phyloP scores from a whole-genome alignment of 2,888 invertebrate genomes.

The Eupithecia vulgata region DNA sequence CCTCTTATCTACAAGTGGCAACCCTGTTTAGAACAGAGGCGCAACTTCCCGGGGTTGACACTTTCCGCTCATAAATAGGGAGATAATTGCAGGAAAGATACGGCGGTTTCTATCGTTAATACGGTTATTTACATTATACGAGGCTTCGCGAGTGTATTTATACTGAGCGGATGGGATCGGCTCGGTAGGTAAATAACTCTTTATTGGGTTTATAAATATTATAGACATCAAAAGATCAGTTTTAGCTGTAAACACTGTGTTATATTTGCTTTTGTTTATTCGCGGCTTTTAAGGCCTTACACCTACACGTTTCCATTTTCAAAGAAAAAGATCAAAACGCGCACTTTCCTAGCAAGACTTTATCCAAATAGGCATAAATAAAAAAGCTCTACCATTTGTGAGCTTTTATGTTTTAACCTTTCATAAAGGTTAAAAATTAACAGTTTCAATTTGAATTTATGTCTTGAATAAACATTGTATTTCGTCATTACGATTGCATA shows the following conservation, averaged over 20 bases:
- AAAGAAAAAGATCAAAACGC: background rate
- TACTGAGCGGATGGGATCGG: slow-evolving; percentile 16
- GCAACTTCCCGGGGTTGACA: slow-evolving; percentile 64
- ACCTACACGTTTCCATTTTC: background rate
- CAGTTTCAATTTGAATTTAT: slow-evolving; percentile 32
- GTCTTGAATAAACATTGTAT: slow-evolving; percentile 26
- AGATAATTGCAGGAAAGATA: slow-evolving; percentile 73
- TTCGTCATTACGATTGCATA: slow-evolving; percentile 25
- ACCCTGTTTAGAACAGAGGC: slow-evolving; percentile 44
- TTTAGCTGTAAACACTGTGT: background rate
- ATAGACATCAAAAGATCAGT: background rate
- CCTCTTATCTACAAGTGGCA: slow-evolving; percentile 16
- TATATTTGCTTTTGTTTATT: background rate
- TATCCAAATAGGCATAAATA: slow-evolving; percentile 8
- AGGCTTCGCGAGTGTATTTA: slow-evolving; percentile 27
- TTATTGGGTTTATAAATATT: background rate
- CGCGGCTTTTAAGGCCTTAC: background rate
- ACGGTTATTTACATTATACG: slow-evolving; percentile 41
- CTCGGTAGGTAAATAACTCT: slow-evolving; percentile 16
- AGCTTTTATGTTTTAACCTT: slow-evolving; percentile 6
- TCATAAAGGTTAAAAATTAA: slow-evolving; percentile 28
- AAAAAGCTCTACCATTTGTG: slow-evolving; percentile 11
- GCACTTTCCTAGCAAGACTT: background rate
- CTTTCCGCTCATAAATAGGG: slow-evolving; percentile 68
- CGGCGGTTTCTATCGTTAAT: slow-evolving; percentile 62